Evolutionary conservation across 2,888 invertebrate species (phyloP).

Genomic region (Caenorhabditis imperialis): DNA sequence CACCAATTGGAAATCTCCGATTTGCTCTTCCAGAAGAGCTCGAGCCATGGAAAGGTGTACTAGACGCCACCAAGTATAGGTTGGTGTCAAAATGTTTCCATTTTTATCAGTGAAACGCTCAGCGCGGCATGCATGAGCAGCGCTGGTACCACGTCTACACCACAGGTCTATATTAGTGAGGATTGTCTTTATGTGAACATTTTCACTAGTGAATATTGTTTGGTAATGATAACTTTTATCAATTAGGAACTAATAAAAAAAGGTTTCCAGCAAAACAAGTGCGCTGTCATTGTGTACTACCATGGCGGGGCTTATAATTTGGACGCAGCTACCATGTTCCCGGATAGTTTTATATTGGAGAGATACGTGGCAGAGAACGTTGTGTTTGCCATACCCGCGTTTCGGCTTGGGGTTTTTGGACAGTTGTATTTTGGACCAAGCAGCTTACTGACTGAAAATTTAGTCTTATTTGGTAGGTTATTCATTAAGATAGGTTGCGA

Average conservation of each 20-base stretch:
- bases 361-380: conserved; percentile 60
- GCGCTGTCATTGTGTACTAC: conserved; percentile 65
- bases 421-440: conserved; percentile 63
- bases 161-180: conserved; percentile 24
- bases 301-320: conserved; percentile 65
- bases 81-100: not conserved
- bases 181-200: conserved; percentile 49
- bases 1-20: conserved; percentile 27
- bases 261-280: conserved; percentile 30
- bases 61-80: conserved; percentile 37
- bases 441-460: conserved; percentile 55
- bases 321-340: conserved; percentile 65
- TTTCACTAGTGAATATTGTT: conserved; percentile 40
- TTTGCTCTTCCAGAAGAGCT: conserved; percentile 27
- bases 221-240: conserved; percentile 18
- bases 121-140: conserved; percentile 18
- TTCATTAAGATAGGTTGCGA: not conserved
- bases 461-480: conserved; percentile 64
- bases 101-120: not conserved
- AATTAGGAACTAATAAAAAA: not conserved
- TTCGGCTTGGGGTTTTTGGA: conserved; percentile 67
- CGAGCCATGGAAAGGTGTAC: conserved; percentile 21
- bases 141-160: not conserved
- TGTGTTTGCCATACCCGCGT: conserved; percentile 65
- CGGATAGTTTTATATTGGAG: conserved; percentile 58